A percentile compares a stretch with the other conserved stretches of the same genome.
Conservation (phyloP, 2,113 vertebrate species). For the Equus przewalskii region DNA sequence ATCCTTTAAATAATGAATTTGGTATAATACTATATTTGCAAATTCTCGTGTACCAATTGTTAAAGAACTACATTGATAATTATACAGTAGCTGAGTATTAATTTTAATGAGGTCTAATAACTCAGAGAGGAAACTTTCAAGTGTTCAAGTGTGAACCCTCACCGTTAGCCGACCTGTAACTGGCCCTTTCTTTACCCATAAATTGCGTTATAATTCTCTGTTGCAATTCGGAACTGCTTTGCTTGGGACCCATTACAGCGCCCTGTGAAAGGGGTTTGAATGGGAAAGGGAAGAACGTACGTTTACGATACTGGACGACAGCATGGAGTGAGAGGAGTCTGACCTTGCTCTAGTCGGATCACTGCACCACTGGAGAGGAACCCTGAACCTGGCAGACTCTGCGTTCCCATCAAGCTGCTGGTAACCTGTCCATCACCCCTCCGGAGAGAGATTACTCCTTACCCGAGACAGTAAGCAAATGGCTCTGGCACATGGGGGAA, state of each 20-base stretch:
- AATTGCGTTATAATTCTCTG: neutral
- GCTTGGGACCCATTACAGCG: neutral
- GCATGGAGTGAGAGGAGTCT: neutral
- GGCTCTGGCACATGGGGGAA: neutral
- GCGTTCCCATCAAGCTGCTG: neutral
- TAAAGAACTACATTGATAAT: slow-evolving; percentile 32
- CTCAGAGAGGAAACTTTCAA: slow-evolving; percentile 40
- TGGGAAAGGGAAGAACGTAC: neutral
- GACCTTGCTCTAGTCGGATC: neutral
- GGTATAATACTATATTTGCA: neutral
- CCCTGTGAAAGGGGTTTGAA: neutral
- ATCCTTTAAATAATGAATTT: slow-evolving; percentile 59
- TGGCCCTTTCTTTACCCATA: neutral
- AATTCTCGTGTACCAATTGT: slow-evolving; percentile 38
- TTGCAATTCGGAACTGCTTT: neutral
- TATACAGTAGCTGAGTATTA: neutral
- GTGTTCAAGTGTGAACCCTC: neutral
- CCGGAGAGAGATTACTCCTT: neutral
- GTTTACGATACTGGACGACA: neutral
- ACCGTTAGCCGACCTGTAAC: slow-evolving; percentile 33
- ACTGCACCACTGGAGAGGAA: neutral
- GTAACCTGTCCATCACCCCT: neutral
- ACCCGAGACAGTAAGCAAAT: neutral
- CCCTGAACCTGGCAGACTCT: neutral
- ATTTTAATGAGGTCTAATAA: slow-evolving; percentile 63